These are phyloP conservation scores for Drosophila sp. DNA, from an alignment of 1,140 invertebrate genomes.

Conservation along the genomic window DNA sequence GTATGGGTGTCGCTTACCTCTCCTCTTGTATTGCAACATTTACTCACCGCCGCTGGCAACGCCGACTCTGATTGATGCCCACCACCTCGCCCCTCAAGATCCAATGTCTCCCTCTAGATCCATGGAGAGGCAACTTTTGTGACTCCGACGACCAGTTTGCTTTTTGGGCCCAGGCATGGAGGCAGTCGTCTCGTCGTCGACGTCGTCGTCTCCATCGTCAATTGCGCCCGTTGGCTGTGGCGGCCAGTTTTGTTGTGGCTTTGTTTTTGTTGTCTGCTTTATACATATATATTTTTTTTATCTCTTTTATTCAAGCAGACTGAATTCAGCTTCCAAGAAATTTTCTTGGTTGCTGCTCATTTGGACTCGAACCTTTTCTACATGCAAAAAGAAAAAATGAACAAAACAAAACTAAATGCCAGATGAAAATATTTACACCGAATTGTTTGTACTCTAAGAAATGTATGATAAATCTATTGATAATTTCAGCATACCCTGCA, in stretches of 20 bases:
- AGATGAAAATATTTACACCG: constrained; percentile 12
- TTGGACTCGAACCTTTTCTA: constrained; percentile 41
- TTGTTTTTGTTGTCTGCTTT: constrained; percentile 38
- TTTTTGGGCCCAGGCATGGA: constrained; percentile 41
- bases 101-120: constrained; percentile 13
- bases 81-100: background rate
- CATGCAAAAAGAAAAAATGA: constrained; percentile 47
- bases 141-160: constrained; percentile 37
- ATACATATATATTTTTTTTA: constrained; percentile 1
- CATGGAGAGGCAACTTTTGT: constrained; percentile 18
- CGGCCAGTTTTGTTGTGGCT: constrained; percentile 49
- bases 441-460: background rate
- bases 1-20: constrained; percentile 48
- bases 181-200: constrained; percentile 17
- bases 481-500: background rate
- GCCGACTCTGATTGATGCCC: constrained; percentile 6
- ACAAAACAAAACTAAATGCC: constrained; percentile 35
- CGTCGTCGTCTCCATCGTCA: constrained; percentile 12
- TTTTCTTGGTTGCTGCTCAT: constrained; percentile 42
- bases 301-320: constrained; percentile 34
- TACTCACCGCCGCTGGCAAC: constrained; percentile 35
- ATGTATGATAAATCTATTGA: background rate
- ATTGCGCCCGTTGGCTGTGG: constrained; percentile 16
- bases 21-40: constrained; percentile 62
- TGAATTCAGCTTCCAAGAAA: constrained; percentile 66